A percentile compares a stretch with the other conserved stretches of the same genome.
These are phyloP conservation scores for Myrmophylax atrothorax DNA, from an alignment of 2,113 vertebrate genomes.

Conservation along the genomic window DNA sequence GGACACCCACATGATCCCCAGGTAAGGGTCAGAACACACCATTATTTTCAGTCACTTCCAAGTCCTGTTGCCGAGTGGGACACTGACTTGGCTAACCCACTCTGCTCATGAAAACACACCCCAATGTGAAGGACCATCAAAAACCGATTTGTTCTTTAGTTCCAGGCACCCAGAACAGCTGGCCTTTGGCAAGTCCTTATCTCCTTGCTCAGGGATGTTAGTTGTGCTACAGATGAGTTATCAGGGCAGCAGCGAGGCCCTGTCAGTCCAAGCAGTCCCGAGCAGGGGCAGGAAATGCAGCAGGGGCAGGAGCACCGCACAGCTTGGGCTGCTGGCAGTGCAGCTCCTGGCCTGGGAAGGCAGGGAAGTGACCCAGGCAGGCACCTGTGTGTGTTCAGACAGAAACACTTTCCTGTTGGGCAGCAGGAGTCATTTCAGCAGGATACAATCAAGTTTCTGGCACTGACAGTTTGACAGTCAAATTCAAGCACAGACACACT, in stretches of 20 bases:
- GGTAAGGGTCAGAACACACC: background rate
- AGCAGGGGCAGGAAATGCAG: slow-evolving; percentile 52
- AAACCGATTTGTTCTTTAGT: background rate
- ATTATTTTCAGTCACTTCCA: background rate
- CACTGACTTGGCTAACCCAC: background rate
- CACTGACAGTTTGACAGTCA: background rate
- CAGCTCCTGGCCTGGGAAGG: slow-evolving; percentile 16
- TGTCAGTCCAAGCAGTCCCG: background rate
- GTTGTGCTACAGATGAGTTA: background rate
- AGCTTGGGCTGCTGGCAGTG: slow-evolving; percentile 7
- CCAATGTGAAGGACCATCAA: background rate
- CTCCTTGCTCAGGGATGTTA: background rate
- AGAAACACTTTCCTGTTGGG: slow-evolving; percentile 34
- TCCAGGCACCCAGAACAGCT: background rate
- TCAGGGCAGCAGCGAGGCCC: background rate
- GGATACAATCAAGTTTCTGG: background rate
- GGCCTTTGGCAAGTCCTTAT: slow-evolving; percentile 37
- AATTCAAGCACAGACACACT: background rate
- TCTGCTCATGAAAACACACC: background rate
- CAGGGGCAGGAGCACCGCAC: slow-evolving; percentile 46
- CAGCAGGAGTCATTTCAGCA: background rate
- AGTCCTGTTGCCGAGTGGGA: background rate
- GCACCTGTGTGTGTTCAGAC: slow-evolving; percentile 59
- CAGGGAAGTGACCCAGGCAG: slow-evolving; percentile 57
- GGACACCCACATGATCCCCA: background rate